Percentiles rank a stretch among this genome's conserved stretches.
phyloP scores from a whole-genome alignment of 1,140 invertebrate genomes.

The Tigriopus japonicus region DNA sequence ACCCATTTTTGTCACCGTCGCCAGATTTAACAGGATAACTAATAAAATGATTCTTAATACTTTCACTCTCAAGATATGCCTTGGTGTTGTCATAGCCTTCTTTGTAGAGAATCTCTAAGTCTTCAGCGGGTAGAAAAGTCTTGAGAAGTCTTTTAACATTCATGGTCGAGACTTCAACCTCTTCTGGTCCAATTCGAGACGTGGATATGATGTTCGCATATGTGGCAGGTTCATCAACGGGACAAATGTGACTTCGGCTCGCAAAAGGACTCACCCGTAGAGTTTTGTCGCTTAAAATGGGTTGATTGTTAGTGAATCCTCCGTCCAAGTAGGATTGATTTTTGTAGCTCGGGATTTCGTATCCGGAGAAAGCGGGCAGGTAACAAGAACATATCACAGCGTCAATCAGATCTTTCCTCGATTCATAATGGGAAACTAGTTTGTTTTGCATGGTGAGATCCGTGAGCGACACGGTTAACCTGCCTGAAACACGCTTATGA shows the following conservation, averaged over 20 bases:
- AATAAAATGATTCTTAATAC: too few species aligned
- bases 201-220: too few species aligned
- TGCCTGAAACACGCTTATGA: neutral
- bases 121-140: too few species aligned
- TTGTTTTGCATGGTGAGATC: neutral
- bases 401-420: neutral
- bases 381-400: neutral
- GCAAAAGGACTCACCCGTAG: neutral
- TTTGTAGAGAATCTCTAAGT: too few species aligned
- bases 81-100: too few species aligned
- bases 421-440: neutral
- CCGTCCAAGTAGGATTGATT: neutral
- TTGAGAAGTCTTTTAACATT: too few species aligned
- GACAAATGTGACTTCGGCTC: neutral
- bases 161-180: too few species aligned
- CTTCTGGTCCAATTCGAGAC: too few species aligned
- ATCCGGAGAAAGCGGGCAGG: neutral
- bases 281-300: neutral
- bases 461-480: neutral
- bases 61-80: too few species aligned
- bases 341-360: neutral
- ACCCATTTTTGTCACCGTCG: too few species aligned
- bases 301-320: neutral
- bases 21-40: too few species aligned
- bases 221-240: neutral